Base-by-base conservation (phyloP, 2,888 invertebrate genomes). In the Mesochorus sp. region DNA sequence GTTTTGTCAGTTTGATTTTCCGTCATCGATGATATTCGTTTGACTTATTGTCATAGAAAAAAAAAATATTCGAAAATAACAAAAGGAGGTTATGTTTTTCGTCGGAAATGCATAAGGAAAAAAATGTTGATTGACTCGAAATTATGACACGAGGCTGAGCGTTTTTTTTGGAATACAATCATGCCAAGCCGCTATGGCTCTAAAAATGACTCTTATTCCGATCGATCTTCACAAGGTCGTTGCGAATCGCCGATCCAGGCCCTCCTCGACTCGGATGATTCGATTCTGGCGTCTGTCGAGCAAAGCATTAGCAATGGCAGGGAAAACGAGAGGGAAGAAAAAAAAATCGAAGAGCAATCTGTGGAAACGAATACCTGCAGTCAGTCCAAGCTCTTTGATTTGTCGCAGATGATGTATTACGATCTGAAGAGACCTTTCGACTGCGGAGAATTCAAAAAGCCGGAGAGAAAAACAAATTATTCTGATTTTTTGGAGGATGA, bases 391-490 rank as follows among this genome's bases (percentile, higher is more conserved):
- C 17, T n/a, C 19, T 70, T 53, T 19, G 76, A 68, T 26, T 28
- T 77, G 4, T 77, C 76, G 31, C 80, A 77, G 26, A 57, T 64
- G 31, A 72, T 75, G 57, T 53, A 66, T 8, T n/a, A 10, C 26
- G 67, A 78, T 47, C 19, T 74, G 3, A 53, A 51, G 5, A 5
- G 24, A 14, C 53, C 59, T 3, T 53, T 61, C 21, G 34, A 55
- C 55, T 55, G 49, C 24, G 8, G 53, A 12, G 53, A 61, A 24
- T 26, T 37, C 2, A 5, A 6, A 47, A 47, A 39, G 47, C 17
- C 2, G 12, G 34, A 74, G 19, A 31, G 17, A 1, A 26, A 44
- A 31, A 24, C 8, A 0, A 4, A 17, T n/a, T 24, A 21, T 12
- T 5, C 10, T 5, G 64, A 61, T 10, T 8, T 34, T 4, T 31